Base-by-base conservation (phyloP, 64 coral and sea anemone species). In the Porites australiensis region DNA sequence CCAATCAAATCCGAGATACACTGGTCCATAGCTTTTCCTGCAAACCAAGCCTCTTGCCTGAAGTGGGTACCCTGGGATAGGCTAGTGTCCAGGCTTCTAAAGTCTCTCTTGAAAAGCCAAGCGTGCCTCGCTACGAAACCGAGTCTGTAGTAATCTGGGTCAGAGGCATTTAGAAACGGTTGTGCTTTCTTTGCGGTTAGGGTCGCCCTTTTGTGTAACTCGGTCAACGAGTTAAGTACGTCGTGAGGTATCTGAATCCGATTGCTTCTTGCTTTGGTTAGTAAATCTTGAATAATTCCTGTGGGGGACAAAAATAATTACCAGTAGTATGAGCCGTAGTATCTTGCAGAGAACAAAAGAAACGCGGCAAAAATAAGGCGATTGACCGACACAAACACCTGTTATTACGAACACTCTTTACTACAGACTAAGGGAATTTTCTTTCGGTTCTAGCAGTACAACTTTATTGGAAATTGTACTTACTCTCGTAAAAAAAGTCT, bases 251-350 rank as follows among this genome's bases (percentile, higher is more conserved):
- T 74, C 49, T 74, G 37, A 46, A 74, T 74, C 27, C 13, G 71
- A 74, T 16, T 46, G 5, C n/a, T 74, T 46, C 49, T 8, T 21
- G 23, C 71, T 48, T 74, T 74, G 71, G 12, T 74, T 74, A 74
- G 71, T 74, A 74, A 15, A 48, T 74, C 71, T 48, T 74, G 71
- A 74, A 74, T 37, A 74, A 74, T 74, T 74, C 71, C 71, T 74
- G 22, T 49, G n/a, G n/a, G n/a, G n/a, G n/a, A n/a, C n/a, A n/a
- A n/a, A n/a, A n/a, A n/a, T n/a, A n/a, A n/a, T n/a, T n/a, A n/a
- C n/a, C n/a, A n/a, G n/a, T n/a, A n/a, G n/a, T n/a, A n/a, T n/a
- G n/a, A n/a, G n/a, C n/a, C n/a, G n/a, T n/a, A n/a, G n/a, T n/a
- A n/a, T n/a, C n/a, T n/a, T n/a, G n/a, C n/a, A n/a, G n/a, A n/a